These are phyloP conservation scores for Mesocentrotus franciscanus DNA, from an alignment of 53 echinoderm and acorn worm species.

Conservation along the genomic window DNA sequence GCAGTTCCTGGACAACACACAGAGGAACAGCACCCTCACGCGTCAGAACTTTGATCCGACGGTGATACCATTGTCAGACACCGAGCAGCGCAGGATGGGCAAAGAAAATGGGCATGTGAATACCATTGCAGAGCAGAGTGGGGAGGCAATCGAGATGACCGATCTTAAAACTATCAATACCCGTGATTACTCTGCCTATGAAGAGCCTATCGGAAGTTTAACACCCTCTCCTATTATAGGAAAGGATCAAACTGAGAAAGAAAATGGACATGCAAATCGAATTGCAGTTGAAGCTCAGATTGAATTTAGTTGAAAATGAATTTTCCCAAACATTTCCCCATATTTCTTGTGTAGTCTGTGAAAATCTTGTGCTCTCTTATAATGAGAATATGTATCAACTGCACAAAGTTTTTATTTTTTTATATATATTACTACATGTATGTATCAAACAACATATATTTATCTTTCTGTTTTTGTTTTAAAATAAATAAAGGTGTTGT, in stretches of 20 bases:
- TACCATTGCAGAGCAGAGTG: neutral
- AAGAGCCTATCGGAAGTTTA: conserved; percentile 29
- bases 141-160: conserved; percentile 21
- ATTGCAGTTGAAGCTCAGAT: conserved; percentile 39
- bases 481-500: neutral
- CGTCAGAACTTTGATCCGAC: conserved; percentile 60
- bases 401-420: neutral
- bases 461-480: neutral
- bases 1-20: conserved; percentile 62
- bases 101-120: conserved; percentile 35
- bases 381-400: neutral
- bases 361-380: neutral
- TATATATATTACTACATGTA: neutral
- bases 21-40: conserved; percentile 52
- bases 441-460: neutral
- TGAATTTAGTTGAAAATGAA: conserved; percentile 21
- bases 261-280: neutral
- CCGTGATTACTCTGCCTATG: neutral
- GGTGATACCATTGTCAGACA: conserved; percentile 33
- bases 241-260: neutral
- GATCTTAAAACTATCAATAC: neutral
- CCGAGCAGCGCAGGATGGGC: conserved; percentile 58
- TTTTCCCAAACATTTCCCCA: neutral
- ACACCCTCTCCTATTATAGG: neutral
- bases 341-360: neutral